Base-by-base conservation (phyloP, 2,797 vertebrate genomes). In the Meriones psammophilus region DNA sequence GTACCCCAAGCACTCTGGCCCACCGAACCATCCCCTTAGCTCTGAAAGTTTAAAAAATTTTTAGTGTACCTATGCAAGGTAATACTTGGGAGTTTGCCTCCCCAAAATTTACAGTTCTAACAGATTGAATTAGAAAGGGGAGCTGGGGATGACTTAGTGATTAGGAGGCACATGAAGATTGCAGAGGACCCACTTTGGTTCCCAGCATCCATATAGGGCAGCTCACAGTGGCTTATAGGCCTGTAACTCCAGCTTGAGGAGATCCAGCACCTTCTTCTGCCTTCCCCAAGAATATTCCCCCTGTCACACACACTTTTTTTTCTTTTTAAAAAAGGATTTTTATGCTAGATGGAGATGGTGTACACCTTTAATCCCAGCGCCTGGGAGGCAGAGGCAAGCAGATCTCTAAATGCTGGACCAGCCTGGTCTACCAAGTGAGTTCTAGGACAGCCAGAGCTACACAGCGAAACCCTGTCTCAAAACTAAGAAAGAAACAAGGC, bases 41-140 rank as follows among this genome's bases (percentile, higher is more conserved):
- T 54, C 46, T 84, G 39, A 86, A 79, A 28, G 60, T 91, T 60
- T 36, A 68, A 86, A 92, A n/a, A 10, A 90, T 78, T 78, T 39
- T 26, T 10, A 94, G 92, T 56, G 71, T 14, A 84, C 64, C 33
- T 88, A 36, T 28, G 24, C 26, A 42, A 93, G 79, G 20, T 2
- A 42, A 84, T 13, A 88, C 30, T 64, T 88, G 20, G 54, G 68
- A 28, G 73, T 28, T 28, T 76, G 39, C 73, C 73, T 76, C 73
- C 39, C 39, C 5, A 26, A 94, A 79, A 88, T 73, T 39, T 74
- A 76, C 0, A 91, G 68, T 30, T 88, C 54, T 54, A 93, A 79
- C 20, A 69, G 30, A 68, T 84, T 60, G 81, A 30, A 68, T 33
- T 69, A 69, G 83, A 85, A 84, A 95, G 94, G 6, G 15, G 14